Conservation (phyloP, 2,113 vertebrate genomes). For the Origma solitaria region DNA sequence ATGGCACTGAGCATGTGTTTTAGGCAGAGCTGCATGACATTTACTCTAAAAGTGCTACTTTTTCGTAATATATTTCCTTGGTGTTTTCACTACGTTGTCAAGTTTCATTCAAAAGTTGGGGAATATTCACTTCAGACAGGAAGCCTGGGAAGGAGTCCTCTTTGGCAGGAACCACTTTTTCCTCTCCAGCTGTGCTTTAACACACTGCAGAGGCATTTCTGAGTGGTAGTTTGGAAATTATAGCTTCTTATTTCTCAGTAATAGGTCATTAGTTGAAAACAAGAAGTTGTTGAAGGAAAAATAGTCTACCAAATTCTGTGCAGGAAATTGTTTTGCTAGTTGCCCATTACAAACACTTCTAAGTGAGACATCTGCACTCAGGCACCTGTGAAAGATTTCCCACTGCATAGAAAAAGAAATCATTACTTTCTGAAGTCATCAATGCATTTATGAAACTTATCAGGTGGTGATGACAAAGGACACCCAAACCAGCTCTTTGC, state of each 20-base stretch:
- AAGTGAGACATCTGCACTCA: not conserved
- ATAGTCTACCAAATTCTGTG: not conserved
- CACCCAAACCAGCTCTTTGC: not conserved
- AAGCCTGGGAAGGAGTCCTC: not conserved
- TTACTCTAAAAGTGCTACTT: conserved; percentile 4
- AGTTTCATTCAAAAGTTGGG: not conserved
- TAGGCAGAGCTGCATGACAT: not conserved
- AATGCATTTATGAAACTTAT: not conserved
- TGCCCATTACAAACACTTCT: not conserved
- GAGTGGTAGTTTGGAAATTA: not conserved
- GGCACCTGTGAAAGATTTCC: not conserved
- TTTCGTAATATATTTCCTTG: not conserved
- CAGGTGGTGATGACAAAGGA: not conserved
- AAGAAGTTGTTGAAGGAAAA: not conserved
- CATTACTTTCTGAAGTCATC: not conserved
- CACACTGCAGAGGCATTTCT: not conserved
- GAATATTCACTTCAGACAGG: not conserved
- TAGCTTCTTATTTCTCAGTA: not conserved
- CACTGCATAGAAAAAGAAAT: not conserved
- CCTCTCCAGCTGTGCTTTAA: not conserved
- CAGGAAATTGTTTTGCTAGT: not conserved
- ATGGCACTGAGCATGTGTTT: conserved; percentile 45
- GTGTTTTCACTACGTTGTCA: not conserved
- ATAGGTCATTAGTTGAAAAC: not conserved
- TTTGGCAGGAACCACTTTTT: not conserved